phyloP scores from a whole-genome alignment of 2,113 vertebrate species.

The Zapus hudsonius region DNA sequence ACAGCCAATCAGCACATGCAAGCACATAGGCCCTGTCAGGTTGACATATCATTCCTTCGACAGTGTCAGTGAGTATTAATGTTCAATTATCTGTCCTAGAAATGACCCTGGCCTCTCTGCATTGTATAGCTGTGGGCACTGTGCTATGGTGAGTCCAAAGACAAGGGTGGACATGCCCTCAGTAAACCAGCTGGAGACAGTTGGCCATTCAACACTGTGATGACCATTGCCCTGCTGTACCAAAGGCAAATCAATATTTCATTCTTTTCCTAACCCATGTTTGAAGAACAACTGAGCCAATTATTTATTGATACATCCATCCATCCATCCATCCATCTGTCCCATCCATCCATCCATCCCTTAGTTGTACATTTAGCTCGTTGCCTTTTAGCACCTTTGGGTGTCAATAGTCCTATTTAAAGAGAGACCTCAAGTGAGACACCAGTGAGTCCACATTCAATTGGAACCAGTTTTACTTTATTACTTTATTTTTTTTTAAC shows the following conservation, averaged over 20 bases:
- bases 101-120: slow-evolving; percentile 85
- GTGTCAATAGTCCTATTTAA: neutral
- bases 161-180: slow-evolving; percentile 86
- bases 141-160: slow-evolving; percentile 78
- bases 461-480: slow-evolving; percentile 43
- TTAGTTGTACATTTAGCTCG: neutral
- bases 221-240: slow-evolving; percentile 82
- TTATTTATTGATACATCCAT: neutral
- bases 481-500: too few species aligned
- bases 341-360: neutral
- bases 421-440: neutral
- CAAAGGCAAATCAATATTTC: slow-evolving; percentile 51
- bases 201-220: slow-evolving; percentile 73
- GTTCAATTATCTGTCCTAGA: slow-evolving; percentile 93
- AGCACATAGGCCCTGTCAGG: slow-evolving; percentile 88
- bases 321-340: too few species aligned
- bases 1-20: slow-evolving; percentile 86
- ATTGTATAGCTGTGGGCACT: slow-evolving; percentile 79
- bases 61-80: slow-evolving; percentile 90
- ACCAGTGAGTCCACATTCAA: neutral
- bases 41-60: slow-evolving; percentile 90
- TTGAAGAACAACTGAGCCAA: slow-evolving; percentile 52
- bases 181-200: slow-evolving; percentile 75
- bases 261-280: slow-evolving; percentile 57
- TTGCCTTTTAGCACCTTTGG: neutral